Conservation (phyloP, 92 coral and sea anemone genomes). For the Umimayanthus chanpuru region DNA sequence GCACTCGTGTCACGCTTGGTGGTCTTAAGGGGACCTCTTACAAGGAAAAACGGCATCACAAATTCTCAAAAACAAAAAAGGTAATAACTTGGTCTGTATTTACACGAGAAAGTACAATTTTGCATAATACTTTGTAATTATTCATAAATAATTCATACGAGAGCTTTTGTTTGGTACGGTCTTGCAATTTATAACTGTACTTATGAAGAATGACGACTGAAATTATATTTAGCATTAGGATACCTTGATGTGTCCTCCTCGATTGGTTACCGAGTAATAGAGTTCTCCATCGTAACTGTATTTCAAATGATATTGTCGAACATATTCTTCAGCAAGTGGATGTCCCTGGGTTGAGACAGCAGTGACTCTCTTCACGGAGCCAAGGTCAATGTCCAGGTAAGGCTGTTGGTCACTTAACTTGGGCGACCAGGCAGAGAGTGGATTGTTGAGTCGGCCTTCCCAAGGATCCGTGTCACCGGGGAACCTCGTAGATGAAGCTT, state of each 20-base stretch:
- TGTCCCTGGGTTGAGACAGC: slow-evolving; percentile 74
- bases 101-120: not conserved
- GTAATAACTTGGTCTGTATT: no score
- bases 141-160: not conserved
- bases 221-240: not conserved
- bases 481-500: slow-evolving; percentile 52
- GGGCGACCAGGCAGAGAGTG: slow-evolving; percentile 63
- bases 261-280: slow-evolving; percentile 6
- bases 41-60: no score
- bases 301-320: slow-evolving; percentile 46
- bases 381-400: slow-evolving; percentile 54
- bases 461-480: slow-evolving; percentile 44
- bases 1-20: no score
- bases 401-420: slow-evolving; percentile 37
- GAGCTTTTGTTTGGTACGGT: not conserved
- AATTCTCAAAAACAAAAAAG: no score
- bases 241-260: slow-evolving; percentile 18
- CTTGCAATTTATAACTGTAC: not conserved
- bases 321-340: slow-evolving; percentile 53
- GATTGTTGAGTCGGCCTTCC: slow-evolving; percentile 60
- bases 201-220: not conserved
- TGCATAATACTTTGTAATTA: not conserved
- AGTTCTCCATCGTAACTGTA: slow-evolving; percentile 51
- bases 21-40: no score
- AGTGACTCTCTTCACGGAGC: slow-evolving; percentile 46